Percentiles rank a stretch among this genome's conserved stretches.
Evolutionary conservation across 2,888 invertebrate species (phyloP).

Genomic region (Biston betularia): DNA sequence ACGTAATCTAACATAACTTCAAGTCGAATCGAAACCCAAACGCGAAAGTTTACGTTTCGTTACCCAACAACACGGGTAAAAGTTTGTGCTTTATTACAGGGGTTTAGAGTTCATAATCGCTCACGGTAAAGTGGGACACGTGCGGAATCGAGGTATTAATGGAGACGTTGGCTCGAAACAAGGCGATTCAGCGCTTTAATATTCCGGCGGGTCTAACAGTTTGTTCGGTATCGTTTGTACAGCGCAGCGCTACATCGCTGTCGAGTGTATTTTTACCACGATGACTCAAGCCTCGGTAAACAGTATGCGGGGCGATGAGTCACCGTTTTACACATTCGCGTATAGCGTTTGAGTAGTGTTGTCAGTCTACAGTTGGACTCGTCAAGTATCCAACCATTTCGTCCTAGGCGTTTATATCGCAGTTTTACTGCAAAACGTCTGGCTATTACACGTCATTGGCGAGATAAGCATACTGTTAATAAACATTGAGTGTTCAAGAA

Average conservation of each 20-base stretch:
- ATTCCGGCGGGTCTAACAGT: constrained; percentile 52
- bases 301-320: constrained; percentile 87
- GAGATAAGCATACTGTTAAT: constrained; percentile 62
- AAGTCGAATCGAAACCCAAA: constrained; percentile 78
- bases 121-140: constrained; percentile 68
- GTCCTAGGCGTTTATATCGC: constrained; percentile 80
- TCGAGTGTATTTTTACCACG: constrained; percentile 65
- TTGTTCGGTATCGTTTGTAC: constrained; percentile 48
- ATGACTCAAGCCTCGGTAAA: constrained; percentile 86
- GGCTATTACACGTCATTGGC: constrained; percentile 64
- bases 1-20: constrained; percentile 81
- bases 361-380: constrained; percentile 85
- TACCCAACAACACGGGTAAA: constrained; percentile 51
- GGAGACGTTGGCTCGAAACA: constrained; percentile 70
- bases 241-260: constrained; percentile 76
- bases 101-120: constrained; percentile 64
- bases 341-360: constrained; percentile 85
- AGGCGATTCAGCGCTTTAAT: constrained; percentile 75
- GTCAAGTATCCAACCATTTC: constrained; percentile 77
- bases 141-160: constrained; percentile 85
- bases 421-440: constrained; percentile 79
- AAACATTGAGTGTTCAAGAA: constrained; percentile 68
- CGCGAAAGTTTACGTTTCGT: constrained; percentile 82
- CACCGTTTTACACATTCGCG: constrained; percentile 87
- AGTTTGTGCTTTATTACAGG: constrained; percentile 49